Conservation (phyloP, 2,113 vertebrate genomes). For the Geothlypis trichas region DNA sequence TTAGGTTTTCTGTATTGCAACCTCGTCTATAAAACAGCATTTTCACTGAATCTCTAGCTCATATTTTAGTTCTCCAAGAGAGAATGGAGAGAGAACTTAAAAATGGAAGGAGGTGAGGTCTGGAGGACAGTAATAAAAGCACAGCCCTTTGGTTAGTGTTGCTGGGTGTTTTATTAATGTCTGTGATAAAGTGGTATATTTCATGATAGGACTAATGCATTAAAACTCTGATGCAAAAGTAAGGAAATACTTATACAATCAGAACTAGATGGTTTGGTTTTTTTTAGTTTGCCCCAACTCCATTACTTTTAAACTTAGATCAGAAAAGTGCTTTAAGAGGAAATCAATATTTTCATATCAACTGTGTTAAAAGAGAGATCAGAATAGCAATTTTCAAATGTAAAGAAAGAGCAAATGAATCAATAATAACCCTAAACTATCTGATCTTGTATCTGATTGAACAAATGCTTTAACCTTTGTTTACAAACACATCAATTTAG, state of each 20-base stretch:
- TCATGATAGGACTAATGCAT: neutral
- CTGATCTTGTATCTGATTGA: neutral
- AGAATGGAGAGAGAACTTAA: neutral
- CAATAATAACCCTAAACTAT: neutral
- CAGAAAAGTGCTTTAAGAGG: neutral
- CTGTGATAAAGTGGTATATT: neutral
- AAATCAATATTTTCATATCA: neutral
- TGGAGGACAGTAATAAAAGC: neutral
- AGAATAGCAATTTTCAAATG: neutral
- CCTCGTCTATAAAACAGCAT: neutral
- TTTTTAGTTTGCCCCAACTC: neutral
- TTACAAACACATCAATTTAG: neutral
- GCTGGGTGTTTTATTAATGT: neutral
- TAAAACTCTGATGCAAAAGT: neutral
- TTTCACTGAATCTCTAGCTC: neutral
- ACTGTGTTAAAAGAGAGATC: neutral
- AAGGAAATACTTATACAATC: neutral
- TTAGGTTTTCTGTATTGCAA: neutral
- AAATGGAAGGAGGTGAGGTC: neutral
- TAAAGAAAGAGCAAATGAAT: neutral
- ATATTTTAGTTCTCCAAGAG: neutral
- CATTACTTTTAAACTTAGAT: neutral
- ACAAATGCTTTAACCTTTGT: neutral
- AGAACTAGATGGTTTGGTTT: neutral
- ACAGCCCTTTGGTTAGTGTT: neutral